phyloP scores from a whole-genome alignment of 2,113 vertebrate genomes.

The Calypte anna region DNA sequence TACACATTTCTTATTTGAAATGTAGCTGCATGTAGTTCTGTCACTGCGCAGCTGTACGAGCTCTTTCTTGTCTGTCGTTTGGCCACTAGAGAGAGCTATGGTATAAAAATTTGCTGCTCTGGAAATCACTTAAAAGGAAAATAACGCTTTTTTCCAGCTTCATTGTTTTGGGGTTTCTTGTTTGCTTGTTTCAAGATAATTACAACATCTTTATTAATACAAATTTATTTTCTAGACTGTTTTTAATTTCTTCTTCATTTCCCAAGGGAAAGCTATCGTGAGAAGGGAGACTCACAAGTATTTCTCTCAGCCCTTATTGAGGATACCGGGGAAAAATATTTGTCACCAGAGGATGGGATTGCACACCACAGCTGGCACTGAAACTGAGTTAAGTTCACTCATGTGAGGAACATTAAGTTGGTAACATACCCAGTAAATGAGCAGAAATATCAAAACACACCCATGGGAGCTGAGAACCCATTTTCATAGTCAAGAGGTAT shows the following conservation, averaged over 20 bases:
- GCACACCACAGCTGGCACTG: background rate
- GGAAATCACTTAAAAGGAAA: background rate
- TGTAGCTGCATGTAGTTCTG: background rate
- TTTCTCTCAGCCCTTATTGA: background rate
- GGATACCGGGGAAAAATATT: background rate
- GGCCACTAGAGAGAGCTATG: slow-evolving; percentile 44
- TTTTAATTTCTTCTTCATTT: background rate
- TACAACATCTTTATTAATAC: background rate
- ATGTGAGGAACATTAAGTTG: accelerated
- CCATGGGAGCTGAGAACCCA: background rate
- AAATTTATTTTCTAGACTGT: background rate
- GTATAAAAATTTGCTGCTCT: background rate
- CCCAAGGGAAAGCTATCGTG: background rate
- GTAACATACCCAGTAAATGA: background rate
- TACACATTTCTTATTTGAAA: accelerated
- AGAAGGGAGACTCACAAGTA: background rate
- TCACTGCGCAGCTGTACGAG: accelerated
- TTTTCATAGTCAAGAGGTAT: background rate
- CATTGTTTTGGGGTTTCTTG: too few relatives aligned
- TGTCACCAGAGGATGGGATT: background rate
- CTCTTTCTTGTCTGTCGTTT: too few relatives aligned
- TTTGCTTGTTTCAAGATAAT: background rate
- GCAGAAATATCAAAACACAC: background rate
- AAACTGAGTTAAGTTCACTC: background rate
- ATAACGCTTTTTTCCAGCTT: background rate